A percentile compares a stretch with the other conserved stretches of the same genome.
Conservation (phyloP, 2,888 invertebrate genomes). For the Deladenus siricidicola region DNA sequence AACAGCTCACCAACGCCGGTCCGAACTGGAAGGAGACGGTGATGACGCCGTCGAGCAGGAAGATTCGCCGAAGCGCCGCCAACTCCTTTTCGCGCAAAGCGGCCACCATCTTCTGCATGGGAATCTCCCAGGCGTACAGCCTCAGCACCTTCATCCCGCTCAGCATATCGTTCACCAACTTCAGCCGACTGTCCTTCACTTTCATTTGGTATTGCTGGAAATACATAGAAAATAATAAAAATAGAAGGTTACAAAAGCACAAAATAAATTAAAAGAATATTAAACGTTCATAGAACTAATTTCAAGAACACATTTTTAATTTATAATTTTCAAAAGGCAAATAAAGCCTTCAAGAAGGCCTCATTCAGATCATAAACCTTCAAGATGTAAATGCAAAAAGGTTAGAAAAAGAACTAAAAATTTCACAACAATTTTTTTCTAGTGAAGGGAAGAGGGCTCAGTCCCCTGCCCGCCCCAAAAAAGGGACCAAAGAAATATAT, state of each 20-base stretch:
- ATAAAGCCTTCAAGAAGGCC: no score
- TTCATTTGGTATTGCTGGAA: slow-evolving; percentile 19
- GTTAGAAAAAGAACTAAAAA: no score
- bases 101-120: slow-evolving; percentile 21
- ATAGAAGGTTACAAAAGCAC: no score
- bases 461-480: no score
- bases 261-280: background rate
- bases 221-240: background rate
- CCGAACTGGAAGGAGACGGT: slow-evolving; percentile 15
- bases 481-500: no score
- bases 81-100: slow-evolving; percentile 20
- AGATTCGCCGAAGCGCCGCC: slow-evolving; percentile 8
- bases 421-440: no score
- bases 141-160: slow-evolving; percentile 30
- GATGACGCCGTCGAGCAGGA: slow-evolving; percentile 16
- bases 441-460: no score
- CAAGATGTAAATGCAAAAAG: no score
- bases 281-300: no score
- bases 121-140: slow-evolving; percentile 28
- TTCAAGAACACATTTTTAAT: no score
- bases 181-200: slow-evolving; percentile 23
- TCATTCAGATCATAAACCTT: no score
- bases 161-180: slow-evolving; percentile 26
- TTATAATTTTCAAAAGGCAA: background rate
- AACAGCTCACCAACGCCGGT: slow-evolving; percentile 14